Base-by-base conservation (phyloP, 2,113 vertebrate species). In the Istiophorus platypterus region DNA sequence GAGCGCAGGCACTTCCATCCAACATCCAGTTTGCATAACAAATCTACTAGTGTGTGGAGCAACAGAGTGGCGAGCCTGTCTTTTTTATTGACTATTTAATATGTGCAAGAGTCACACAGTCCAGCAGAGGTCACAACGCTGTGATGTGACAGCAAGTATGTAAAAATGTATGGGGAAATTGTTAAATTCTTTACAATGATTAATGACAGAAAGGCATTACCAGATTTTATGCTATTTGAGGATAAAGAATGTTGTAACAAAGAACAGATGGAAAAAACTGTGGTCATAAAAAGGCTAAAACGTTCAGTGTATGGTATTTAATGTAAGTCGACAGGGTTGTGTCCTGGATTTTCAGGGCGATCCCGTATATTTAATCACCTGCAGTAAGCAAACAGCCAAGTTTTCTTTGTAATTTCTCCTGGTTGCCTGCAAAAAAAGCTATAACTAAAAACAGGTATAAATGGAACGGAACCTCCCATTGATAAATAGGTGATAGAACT, bases 231-330 rank as follows among this genome's bases (percentile, higher is more conserved):
- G 73, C 67, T 41, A 39, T 49, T 18, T 59, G 42, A 64, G 51
- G 41, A 52, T 31, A 58, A 18, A 58, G 22, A 29, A 71, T 22
- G 42, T 54, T 41, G 11, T 81, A 78, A 83, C 57, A 8, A 39
- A 61, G 57, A 88, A 45, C 74, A 79, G 70, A 79, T 82, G 81
- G 77, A 64, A n/a, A 18, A 18, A 37, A n/a, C n/a, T 17, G 22
- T 22, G 0, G 7, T 51, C 6, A 22, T 8, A 51, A 51, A 51
- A 6, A 34, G 31, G 31, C n/a, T n/a, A n/a, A n/a, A n/a, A n/a
- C n/a, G n/a, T n/a, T n/a, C n/a, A n/a, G n/a, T n/a, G n/a, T n/a
- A n/a, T n/a, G n/a, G n/a, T n/a, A n/a, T n/a, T n/a, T n/a, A n/a
- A n/a, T n/a, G n/a, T 45, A 17, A 64, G 20, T 58, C n/a, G 63